Percentiles rank a stretch among this genome's conserved stretches.
These are phyloP conservation scores for Drosophila anceps DNA, from an alignment of 2,888 invertebrate genomes.

Conservation along the genomic window DNA sequence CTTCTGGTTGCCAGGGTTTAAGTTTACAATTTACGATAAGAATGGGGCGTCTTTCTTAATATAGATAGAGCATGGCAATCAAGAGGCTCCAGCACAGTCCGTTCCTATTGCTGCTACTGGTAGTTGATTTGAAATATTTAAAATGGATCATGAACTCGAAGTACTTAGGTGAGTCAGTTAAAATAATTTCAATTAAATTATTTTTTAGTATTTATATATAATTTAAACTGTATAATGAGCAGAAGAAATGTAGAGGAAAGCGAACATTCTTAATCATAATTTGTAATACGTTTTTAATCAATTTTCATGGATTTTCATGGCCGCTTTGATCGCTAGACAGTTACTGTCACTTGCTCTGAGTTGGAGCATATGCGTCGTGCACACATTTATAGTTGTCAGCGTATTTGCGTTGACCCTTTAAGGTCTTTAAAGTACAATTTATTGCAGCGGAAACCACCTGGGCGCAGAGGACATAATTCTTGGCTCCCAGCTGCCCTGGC, in stretches of 20 bases:
- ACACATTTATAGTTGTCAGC: slow-evolving; percentile 33
- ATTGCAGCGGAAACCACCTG: slow-evolving; percentile 48
- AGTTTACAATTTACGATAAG: too few species aligned
- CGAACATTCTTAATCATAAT: too few species aligned
- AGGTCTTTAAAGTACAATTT: slow-evolving; percentile 49
- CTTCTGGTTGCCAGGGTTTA: too few species aligned
- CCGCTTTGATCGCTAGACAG: not conserved
- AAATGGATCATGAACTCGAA: not conserved
- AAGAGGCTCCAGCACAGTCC: not conserved
- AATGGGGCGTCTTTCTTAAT: not conserved
- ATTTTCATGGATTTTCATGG: not conserved
- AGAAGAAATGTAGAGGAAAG: not conserved
- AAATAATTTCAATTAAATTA: too few species aligned
- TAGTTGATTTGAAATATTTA: not conserved
- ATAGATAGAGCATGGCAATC: not conserved
- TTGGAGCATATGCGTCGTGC: slow-evolving; percentile 7
- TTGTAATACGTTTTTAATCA: not conserved
- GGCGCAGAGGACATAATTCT: slow-evolving; percentile 36
- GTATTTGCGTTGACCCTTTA: slow-evolving; percentile 35
- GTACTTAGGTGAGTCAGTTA: not conserved
- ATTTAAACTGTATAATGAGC: too few species aligned
- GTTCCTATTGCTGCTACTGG: not conserved
- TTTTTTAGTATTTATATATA: too few species aligned
- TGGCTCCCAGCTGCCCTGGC: slow-evolving; percentile 16
- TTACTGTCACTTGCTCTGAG: too few species aligned